These are phyloP conservation scores for Holacanthella duospinosa DNA, from an alignment of 2,888 invertebrate genomes.

Conservation along the genomic window DNA sequence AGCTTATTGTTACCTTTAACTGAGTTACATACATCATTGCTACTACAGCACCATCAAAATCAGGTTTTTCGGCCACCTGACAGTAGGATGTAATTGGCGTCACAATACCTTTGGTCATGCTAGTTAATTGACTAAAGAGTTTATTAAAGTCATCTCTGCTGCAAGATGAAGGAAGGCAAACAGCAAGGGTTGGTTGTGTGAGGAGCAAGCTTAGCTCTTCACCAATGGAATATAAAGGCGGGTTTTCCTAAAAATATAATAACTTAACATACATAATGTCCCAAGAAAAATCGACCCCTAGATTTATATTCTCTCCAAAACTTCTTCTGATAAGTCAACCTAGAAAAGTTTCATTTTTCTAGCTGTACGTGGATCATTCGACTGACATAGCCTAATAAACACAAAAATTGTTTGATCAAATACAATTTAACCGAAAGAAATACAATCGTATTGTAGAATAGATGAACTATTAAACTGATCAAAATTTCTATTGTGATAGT, in stretches of 20 bases:
- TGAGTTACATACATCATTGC: conserved; percentile 26
- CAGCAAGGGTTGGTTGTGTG: not conserved
- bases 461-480: too few relatives aligned
- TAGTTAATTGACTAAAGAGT: not conserved
- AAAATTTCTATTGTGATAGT: too few relatives aligned
- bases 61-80: not conserved
- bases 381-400: too few relatives aligned
- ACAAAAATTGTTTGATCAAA: too few relatives aligned
- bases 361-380: too few relatives aligned
- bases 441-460: too few relatives aligned
- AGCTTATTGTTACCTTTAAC: not conserved
- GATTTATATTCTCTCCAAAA: too few relatives aligned
- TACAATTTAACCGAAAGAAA: too few relatives aligned
- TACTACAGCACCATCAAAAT: conserved; percentile 18
- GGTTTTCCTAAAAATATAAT: not conserved
- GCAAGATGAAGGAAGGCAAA: not conserved
- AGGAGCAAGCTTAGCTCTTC: not conserved
- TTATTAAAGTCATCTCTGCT: not conserved
- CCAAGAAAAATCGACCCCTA: too few relatives aligned
- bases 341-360: too few relatives aligned
- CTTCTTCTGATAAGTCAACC: too few relatives aligned
- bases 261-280: too few relatives aligned
- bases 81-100: not conserved
- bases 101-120: not conserved
- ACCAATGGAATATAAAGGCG: not conserved